Percentiles rank a stretch among this genome's conserved stretches.
These are phyloP conservation scores for Drosophila planitibia DNA, from an alignment of 2,888 invertebrate species.

Conservation along the genomic window DNA sequence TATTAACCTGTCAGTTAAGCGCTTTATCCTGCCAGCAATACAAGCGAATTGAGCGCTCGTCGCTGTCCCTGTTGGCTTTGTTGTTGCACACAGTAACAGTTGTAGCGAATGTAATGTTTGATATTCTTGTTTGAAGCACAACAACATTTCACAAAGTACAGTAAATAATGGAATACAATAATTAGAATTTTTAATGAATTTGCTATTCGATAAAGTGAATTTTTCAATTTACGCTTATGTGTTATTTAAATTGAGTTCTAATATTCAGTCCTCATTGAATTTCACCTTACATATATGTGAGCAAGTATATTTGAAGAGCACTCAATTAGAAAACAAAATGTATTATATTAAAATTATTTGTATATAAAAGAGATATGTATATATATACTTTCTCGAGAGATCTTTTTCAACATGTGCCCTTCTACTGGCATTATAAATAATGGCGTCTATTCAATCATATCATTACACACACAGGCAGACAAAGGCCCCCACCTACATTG, in stretches of 20 bases:
- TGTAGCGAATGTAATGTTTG: constrained; percentile 27
- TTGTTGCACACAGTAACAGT: constrained; percentile 35
- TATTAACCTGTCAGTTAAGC: constrained; percentile 81
- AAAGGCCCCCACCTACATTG: constrained; percentile 13
- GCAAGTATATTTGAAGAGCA: neutral
- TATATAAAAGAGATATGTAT: neutral
- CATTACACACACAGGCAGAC: constrained; percentile 28
- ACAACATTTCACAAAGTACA: neutral
- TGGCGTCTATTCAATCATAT: constrained; percentile 56
- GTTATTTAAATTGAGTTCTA: neutral
- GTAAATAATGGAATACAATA: constrained; percentile 1
- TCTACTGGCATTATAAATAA: constrained; percentile 34
- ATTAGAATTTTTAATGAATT: constrained; percentile 1
- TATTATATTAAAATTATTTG: neutral
- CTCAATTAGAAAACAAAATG: neutral
- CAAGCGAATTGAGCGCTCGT: constrained; percentile 43
- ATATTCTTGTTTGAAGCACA: constrained; percentile 17
- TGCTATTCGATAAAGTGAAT: neutral
- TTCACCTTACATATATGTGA: neutral
- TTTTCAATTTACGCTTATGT: neutral
- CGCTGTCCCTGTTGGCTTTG: constrained; percentile 32
- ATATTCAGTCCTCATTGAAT: neutral
- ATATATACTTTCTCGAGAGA: neutral
- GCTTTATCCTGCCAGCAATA: constrained; percentile 68
- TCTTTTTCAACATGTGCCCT: neutral